Percentiles rank a stretch among this genome's conserved stretches.
Conservation (phyloP, 1,140 invertebrate genomes). For the Stenopsyche tienmushanensis region DNA sequence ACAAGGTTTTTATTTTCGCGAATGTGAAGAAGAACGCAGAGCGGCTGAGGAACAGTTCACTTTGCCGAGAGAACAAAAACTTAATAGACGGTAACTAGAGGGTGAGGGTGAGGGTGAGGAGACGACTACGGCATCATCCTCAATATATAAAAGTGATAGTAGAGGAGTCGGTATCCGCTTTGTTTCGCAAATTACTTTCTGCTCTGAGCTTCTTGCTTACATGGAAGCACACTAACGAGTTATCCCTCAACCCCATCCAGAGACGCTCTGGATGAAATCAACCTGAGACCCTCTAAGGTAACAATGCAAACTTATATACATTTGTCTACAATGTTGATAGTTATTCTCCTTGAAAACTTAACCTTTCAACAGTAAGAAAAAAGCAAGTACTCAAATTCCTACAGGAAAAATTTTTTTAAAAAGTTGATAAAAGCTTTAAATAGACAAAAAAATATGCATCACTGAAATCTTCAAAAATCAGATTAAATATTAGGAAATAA, state of each 20-base stretch:
- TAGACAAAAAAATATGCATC: no score
- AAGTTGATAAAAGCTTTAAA: no score
- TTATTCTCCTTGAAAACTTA: no score
- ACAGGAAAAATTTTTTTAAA: no score
- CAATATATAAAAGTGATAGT: conserved; percentile 26
- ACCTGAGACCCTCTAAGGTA: no score
- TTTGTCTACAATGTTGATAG: no score
- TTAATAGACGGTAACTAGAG: neutral
- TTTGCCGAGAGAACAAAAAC: conserved; percentile 5
- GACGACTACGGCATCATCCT: neutral
- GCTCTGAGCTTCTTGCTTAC: neutral
- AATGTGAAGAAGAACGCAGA: conserved; percentile 8
- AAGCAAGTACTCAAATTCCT: no score
- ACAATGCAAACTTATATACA: no score
- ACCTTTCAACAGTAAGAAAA: no score
- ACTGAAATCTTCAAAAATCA: no score
- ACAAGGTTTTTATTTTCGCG: neutral
- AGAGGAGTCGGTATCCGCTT: conserved; percentile 11
- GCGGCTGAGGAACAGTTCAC: conserved; percentile 10
- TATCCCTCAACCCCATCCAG: neutral
- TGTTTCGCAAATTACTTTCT: conserved; percentile 28
- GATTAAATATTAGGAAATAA: no score
- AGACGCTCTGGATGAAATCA: neutral
- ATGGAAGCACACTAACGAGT: conserved; percentile 1
- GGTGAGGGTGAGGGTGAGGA: neutral